Base-by-base conservation (phyloP, 2,888 invertebrate species). In the Metopia argyrocephala region DNA sequence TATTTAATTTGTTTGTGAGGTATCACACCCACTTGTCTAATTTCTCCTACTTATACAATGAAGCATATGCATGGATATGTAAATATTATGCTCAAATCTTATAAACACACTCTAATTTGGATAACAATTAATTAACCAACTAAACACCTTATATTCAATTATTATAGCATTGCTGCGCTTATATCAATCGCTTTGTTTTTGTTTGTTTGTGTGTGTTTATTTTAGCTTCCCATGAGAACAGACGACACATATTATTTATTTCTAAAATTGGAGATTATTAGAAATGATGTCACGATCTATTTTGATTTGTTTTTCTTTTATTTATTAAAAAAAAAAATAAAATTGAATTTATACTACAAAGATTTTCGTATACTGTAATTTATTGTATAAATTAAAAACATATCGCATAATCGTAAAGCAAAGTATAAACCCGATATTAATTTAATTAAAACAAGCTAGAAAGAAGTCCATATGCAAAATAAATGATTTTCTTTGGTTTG, bases 201-300 rank as follows among this genome's bases (percentile, higher is more conserved):
- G n/a, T n/a, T n/a, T n/a, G n/a, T n/a, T n/a, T n/a, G n/a, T n/a
- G n/a, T n/a, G n/a, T n/a, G n/a, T n/a, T n/a, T n/a, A n/a, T 20
- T 38, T 18, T 9, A 52, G 64, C 38, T 65, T 52, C 46, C 9
- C 27, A 27, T 52, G 61, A 28, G 20, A 59, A 69, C 61, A 45
- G 64, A 64, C 70, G 76, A 62, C 73, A 75, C 76, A 73, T 69
- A 79, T 78, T 21, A 48, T 78, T 79, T 71, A 57, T 68, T 75
- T 76, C 74, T 75, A 78, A 82, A 78, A 78, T 78, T 78, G 68
- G 71, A 54, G 76, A 82, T 82, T 83, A 82, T 75, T 76, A 75
- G 79, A 82, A 83, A 83, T 84, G 84, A 84, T 84, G 84, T 84
- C 84, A 84, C 73, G 83, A 64, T 76, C 65, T 84, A 84, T 84